Conservation (phyloP, 2,888 invertebrate species). For the Phlogophora meticulosa region DNA sequence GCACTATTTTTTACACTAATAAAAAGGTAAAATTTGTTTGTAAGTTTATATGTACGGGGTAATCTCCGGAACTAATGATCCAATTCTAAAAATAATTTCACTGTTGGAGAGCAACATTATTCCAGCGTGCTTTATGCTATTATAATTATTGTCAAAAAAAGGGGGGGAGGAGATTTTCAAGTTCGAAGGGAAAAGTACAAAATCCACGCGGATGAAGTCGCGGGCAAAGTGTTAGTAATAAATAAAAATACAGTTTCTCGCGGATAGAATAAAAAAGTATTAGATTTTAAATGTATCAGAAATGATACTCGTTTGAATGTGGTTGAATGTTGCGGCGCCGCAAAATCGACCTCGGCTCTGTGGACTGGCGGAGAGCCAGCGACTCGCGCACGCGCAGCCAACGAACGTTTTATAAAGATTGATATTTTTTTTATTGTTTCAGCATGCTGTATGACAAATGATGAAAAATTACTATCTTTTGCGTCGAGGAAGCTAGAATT, state of each 20-base stretch:
- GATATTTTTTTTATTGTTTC: constrained; percentile 71
- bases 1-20: constrained; percentile 33
- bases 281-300: constrained; percentile 64
- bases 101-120: too few relatives aligned
- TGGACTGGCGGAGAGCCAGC: constrained; percentile 84
- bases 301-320: constrained; percentile 83
- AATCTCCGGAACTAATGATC: too few relatives aligned
- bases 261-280: constrained; percentile 32
- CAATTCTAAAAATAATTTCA: too few relatives aligned
- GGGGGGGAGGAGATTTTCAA: too few relatives aligned
- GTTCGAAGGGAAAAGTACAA: too few relatives aligned
- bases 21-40: too few relatives aligned
- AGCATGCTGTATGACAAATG: constrained; percentile 57
- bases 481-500: constrained; percentile 18
- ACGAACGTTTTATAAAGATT: constrained; percentile 57
- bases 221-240: too few relatives aligned
- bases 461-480: constrained; percentile 40
- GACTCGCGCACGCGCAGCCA: constrained; percentile 79
- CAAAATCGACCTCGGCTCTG: constrained; percentile 81
- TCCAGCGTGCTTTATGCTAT: too few relatives aligned
- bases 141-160: too few relatives aligned
- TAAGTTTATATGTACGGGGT: too few relatives aligned
- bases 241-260: constrained; percentile 19
- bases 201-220: too few relatives aligned
- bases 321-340: constrained; percentile 85